A percentile compares a stretch with the other conserved stretches of the same genome.
Evolutionary conservation across 64 coral and sea anemone genomes (phyloP).

Genomic region (Exaiptasia diaphana): DNA sequence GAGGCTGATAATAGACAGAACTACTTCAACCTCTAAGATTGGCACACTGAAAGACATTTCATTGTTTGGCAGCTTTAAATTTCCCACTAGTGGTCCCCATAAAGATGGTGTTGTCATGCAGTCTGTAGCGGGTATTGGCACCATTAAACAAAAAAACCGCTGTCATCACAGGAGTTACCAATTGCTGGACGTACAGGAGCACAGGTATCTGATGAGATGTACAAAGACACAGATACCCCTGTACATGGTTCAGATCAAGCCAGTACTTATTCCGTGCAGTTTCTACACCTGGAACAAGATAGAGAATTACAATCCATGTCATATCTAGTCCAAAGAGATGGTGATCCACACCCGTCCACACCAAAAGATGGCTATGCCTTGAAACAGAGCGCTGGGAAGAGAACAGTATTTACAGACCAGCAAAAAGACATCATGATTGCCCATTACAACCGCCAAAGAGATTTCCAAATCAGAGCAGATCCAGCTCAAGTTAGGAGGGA

Average conservation of each 20-base stretch:
- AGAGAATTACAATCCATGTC: not conserved
- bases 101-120: not conserved
- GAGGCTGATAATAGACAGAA: slow-evolving; percentile 20
- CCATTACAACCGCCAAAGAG: not conserved
- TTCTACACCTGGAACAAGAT: not conserved
- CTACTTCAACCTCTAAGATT: not conserved
- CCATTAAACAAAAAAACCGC: not conserved
- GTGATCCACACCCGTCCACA: not conserved
- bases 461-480: not conserved
- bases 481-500: not conserved
- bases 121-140: slow-evolving; percentile 1
- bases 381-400: not conserved
- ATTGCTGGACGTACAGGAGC: not conserved
- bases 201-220: not conserved
- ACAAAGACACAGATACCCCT: not conserved
- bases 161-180: not conserved
- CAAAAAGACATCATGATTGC: not conserved
- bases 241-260: not conserved
- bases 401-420: not conserved
- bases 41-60: slow-evolving; percentile 33
- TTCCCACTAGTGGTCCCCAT: not conserved
- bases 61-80: slow-evolving; percentile 7
- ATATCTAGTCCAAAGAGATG: not conserved
- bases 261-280: not conserved
- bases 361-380: not conserved